Base-by-base conservation (phyloP, 2,113 vertebrate genomes). In the Amia ocellicauda region DNA sequence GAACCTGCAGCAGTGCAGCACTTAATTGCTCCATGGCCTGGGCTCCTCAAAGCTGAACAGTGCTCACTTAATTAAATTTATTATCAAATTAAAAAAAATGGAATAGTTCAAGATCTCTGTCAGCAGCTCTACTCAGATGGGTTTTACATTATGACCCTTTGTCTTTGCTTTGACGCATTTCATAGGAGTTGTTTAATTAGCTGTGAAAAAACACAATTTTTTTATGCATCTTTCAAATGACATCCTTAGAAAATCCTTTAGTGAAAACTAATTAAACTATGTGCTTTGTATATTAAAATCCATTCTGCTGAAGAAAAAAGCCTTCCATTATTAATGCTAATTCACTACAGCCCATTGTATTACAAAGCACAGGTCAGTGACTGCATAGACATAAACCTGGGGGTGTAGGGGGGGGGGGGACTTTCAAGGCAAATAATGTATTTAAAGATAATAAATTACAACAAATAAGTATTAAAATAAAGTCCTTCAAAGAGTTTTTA, bases 181-280 rank as follows among this genome's bases (percentile, higher is more conserved):
- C 22, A 11, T 54, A 23, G 20, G 51, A 54, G 22, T 10, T 54
- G 14, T 23, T 24, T 54, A 5, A 9, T 24, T 54, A 5, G 51
- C 51, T 54, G 20, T 51, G 49, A 51, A 51, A 51, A 51, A 51
- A 8, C 7, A 8, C 49, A 51, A 36, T 36, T 36, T 36, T 36
- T 36, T 11, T 51, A 51, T n/a, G 8, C 7, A 17, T 13, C 10
- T 54, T 54, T 54, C 51, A 54, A 24, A 54, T 54, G 24, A 47
- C 24, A 27, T 47, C 45, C 24, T 54, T 23, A 26, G n/a, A 24
- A 2, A 22, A 54, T 54, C 13, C 51, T 54, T 54, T 54, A 24
- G 24, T 24, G n/a, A 23, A 54, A 54, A 22, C 51, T 54, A 54
- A 54, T 54, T 54, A 22, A 54, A 54, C 4, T n/a, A 22, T 54